phyloP scores from a whole-genome alignment of 2,888 invertebrate genomes.

The Villa cingulata region DNA sequence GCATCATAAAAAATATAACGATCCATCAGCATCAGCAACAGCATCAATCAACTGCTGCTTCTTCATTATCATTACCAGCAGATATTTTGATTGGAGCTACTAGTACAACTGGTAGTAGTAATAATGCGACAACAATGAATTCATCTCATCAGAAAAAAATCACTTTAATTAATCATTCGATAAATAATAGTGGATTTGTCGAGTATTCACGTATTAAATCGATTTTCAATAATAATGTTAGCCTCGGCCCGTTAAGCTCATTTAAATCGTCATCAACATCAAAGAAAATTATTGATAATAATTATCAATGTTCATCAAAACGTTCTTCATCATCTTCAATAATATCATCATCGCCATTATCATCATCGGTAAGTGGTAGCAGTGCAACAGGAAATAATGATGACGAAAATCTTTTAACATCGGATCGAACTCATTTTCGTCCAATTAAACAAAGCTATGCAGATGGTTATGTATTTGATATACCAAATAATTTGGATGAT shows the following conservation, averaged over 20 bases:
- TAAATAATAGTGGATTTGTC: constrained; percentile 22
- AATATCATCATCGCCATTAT: background rate
- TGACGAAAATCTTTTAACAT: constrained; percentile 57
- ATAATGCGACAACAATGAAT: no score
- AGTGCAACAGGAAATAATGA: constrained; percentile 10
- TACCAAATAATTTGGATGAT: constrained; percentile 46
- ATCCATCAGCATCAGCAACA: constrained; percentile 10
- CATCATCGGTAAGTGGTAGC: background rate
- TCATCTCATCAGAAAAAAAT: constrained; percentile 10
- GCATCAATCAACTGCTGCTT: constrained; percentile 8
- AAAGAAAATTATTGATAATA: no score
- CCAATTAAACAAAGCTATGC: constrained; percentile 55
- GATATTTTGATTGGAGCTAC: background rate
- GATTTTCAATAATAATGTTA: background rate
- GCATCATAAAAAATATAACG: no score
- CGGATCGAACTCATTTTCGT: constrained; percentile 68
- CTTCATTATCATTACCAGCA: constrained; percentile 8
- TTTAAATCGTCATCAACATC: no score
- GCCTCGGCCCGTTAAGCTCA: no score
- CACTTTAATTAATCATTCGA: constrained; percentile 25
- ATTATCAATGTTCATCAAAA: no score
- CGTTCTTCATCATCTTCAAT: no score
- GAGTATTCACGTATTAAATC: constrained; percentile 23
- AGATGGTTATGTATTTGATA: constrained; percentile 62
- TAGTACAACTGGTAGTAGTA: no score